These are phyloP conservation scores for Bimastos eiseni DNA, from an alignment of 2,888 invertebrate species.

Conservation along the genomic window DNA sequence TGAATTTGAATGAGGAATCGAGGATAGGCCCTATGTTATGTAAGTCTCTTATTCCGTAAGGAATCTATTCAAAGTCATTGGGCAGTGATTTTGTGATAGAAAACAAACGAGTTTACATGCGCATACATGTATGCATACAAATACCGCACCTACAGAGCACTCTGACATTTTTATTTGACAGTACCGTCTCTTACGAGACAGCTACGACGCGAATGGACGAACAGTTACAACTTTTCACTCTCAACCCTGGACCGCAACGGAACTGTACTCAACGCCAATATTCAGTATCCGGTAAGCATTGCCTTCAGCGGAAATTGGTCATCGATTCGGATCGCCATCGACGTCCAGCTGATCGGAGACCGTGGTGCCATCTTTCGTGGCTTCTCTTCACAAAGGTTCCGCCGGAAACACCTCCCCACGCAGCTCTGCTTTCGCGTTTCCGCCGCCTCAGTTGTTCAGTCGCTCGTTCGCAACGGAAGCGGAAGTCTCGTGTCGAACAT, in stretches of 20 bases:
- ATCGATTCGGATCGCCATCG: neutral
- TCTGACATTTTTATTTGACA: neutral
- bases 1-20: too few relatives aligned
- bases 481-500: conserved; percentile 7
- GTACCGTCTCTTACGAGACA: neutral
- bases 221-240: neutral
- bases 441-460: neutral
- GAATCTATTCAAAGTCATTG: too few relatives aligned
- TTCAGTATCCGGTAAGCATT: neutral
- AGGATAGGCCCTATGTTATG: too few relatives aligned
- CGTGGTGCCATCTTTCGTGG: conserved; percentile 14
- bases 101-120: too few relatives aligned
- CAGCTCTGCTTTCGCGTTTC: conserved; percentile 4
- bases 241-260: neutral
- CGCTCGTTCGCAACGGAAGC: neutral
- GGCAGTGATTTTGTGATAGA: too few relatives aligned
- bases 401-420: neutral
- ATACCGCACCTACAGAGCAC: too few relatives aligned
- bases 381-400: neutral
- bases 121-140: too few relatives aligned
- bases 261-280: neutral
- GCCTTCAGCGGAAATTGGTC: neutral
- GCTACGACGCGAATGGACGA: neutral
- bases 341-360: neutral
- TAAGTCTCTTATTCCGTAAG: too few relatives aligned